Conservation (phyloP, 2,888 invertebrate genomes). For the Torymus aiolomorphi region DNA sequence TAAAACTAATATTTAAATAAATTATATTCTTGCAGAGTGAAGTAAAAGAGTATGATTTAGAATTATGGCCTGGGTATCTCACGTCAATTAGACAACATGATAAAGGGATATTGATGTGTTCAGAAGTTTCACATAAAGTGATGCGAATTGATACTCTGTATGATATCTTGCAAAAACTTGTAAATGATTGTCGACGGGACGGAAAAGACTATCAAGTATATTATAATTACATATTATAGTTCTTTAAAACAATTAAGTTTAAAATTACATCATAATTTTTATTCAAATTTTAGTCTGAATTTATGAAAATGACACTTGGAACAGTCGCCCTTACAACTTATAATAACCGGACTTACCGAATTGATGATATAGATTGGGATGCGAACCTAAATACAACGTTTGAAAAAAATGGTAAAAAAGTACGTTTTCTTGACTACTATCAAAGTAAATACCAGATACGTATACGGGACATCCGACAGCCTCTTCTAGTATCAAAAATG, state of each 20-base stretch:
- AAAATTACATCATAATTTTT: no score
- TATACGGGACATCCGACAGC: constrained; percentile 83
- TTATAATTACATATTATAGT: constrained; percentile 60
- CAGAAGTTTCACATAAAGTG: constrained; percentile 88
- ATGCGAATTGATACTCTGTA: constrained; percentile 85
- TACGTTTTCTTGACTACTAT: constrained; percentile 82
- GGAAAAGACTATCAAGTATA: constrained; percentile 60
- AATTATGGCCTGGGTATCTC: constrained; percentile 88
- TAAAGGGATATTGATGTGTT: constrained; percentile 82
- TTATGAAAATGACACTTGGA: constrained; percentile 67
- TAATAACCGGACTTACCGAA: constrained; percentile 83
- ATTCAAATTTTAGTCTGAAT: no score
- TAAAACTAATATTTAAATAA: no score
- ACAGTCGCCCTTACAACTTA: constrained; percentile 84
- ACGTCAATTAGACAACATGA: constrained; percentile 91
- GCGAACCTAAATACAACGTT: constrained; percentile 80
- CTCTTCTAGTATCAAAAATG: constrained; percentile 84
- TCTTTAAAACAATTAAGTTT: no score
- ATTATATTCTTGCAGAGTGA: no score
- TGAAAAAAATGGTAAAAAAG: constrained; percentile 76
- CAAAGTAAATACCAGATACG: constrained; percentile 81
- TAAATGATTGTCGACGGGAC: constrained; percentile 76
- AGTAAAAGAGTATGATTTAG: constrained; percentile 81
- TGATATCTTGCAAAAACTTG: constrained; percentile 79
- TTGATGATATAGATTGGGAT: constrained; percentile 84